A percentile compares a stretch with the other conserved stretches of the same genome.
Evolutionary conservation across 2,888 invertebrate species (phyloP).

Genomic region (Cataglyphis altisquamis): DNA sequence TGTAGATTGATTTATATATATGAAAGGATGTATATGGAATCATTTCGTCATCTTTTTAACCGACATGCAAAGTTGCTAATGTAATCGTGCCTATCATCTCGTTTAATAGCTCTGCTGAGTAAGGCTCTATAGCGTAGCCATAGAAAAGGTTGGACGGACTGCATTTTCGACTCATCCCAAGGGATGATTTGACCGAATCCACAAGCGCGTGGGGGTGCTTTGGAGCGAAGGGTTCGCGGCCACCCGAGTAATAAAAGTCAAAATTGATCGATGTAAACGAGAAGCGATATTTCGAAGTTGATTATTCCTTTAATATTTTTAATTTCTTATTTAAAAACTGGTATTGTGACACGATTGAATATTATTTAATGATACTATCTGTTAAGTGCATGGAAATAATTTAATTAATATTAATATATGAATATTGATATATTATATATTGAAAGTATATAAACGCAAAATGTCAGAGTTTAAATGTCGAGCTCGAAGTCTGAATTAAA

Average conservation of each 20-base stretch:
- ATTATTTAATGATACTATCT: not conserved
- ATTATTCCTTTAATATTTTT: conserved; percentile 32
- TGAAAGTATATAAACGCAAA: not conserved
- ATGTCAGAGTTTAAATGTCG: not conserved
- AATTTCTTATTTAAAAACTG: conserved; percentile 8
- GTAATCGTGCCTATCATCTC: conserved; percentile 78
- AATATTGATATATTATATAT: not conserved
- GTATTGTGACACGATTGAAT: not conserved
- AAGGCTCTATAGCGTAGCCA: conserved; percentile 56
- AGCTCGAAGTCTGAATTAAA: not conserved
- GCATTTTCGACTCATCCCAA: conserved; percentile 72
- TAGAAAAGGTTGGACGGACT: conserved; percentile 58
- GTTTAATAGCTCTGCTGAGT: conserved; percentile 73
- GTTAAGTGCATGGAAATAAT: not conserved
- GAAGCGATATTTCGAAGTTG: conserved; percentile 21
- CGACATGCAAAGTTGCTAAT: conserved; percentile 34
- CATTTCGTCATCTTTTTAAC: conserved; percentile 23
- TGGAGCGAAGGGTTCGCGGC: conserved; percentile 48
- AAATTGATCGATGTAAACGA: conserved; percentile 68
- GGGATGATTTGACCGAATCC: conserved; percentile 77
- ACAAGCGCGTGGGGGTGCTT: conserved; percentile 65
- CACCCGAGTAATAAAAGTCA: conserved; percentile 71
- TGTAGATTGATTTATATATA: conserved; percentile 14
- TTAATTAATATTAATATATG: conserved; percentile 5
- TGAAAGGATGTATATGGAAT: not conserved